Evolutionary conservation across 2,888 invertebrate species (phyloP), one percentile per base, ranked within the genome.

Genomic region (Candidula unifasciata): DNA sequence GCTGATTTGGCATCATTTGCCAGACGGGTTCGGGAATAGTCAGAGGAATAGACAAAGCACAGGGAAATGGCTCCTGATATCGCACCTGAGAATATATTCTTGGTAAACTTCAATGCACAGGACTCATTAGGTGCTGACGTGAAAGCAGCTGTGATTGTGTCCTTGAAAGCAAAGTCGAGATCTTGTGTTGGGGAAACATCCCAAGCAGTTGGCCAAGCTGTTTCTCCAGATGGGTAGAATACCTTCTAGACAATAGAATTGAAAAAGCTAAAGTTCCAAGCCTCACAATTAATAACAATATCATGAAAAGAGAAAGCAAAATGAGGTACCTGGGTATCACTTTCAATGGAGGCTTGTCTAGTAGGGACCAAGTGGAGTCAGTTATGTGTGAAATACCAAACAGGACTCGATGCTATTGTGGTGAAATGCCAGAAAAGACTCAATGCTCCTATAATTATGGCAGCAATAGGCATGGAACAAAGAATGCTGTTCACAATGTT

Each of bases 71-170:
- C 92, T 30, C 94, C 94, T 83, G 94, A 93, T 44, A 90, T 90
- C 83, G 92, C 93, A 87, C 94, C 93, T 85, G 93, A 93, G 30
- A 91, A 90, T 77, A 96, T 97, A 91, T 97, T 96, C 95, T 98
- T 98, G 94, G 97, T 96, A 71, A 94, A 93, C 73, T 92, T 91
- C 27, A 89, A 85, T n/a, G 86, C 83, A 82, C 93, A 91, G 27
- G 90, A 86, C 84, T 93, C 93, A 13, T 85, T 87, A 82, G 91
- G 92, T 52, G 86, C 10, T 16, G 21, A 6, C 83, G 92, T 93
- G 94, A 99, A 98, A 80, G 97, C 90, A 90, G 95, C 94, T 95
- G 98, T 97, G 95, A 97, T 97, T 91, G 97, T 96, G 94, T 98
- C 98, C 94, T 94, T 93, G 89, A 94, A 93, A 64, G 94, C 94